A percentile compares a stretch with the other conserved stretches of the same genome.
phyloP scores from a whole-genome alignment of 1,140 invertebrate species.

The Eumeta japonica region DNA sequence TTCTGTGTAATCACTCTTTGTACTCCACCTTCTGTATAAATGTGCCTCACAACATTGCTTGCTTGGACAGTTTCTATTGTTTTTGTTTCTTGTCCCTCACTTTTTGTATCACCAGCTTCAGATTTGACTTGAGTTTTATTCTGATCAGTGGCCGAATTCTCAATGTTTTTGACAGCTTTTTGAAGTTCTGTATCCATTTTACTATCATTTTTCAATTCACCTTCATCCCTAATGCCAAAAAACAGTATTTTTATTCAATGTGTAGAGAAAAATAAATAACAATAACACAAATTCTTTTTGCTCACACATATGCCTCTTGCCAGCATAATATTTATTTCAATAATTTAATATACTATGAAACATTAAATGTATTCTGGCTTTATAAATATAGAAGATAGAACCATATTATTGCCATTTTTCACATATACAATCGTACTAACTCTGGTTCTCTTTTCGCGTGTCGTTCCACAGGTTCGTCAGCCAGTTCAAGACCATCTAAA shows the following conservation, averaged over 20 bases:
- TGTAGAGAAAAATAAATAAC: conserved; percentile 4
- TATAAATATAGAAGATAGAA: too few species aligned
- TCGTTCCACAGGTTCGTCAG: conserved; percentile 56
- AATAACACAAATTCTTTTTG: too few species aligned
- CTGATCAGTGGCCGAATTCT: conserved; percentile 12
- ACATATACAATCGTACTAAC: too few species aligned
- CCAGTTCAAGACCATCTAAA: conserved; percentile 74
- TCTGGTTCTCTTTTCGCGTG: conserved; percentile 24
- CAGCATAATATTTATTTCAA: too few species aligned
- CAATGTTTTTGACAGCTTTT: conserved; percentile 36
- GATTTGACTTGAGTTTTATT: conserved; percentile 23
- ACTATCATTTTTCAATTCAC: conserved; percentile 28
- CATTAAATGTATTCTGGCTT: too few species aligned
- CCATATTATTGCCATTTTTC: too few species aligned
- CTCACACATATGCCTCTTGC: too few species aligned
- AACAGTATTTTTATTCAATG: too few species aligned
- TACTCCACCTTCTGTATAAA: conserved; percentile 32
- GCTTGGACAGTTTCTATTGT: conserved; percentile 14
- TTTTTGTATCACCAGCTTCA: conserved; percentile 28
- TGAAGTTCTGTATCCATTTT: conserved; percentile 39
- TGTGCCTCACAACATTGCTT: conserved; percentile 15
- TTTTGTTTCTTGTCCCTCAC: conserved; percentile 25
- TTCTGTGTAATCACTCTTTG: conserved; percentile 32
- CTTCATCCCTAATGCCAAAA: too few species aligned
- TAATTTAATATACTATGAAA: too few species aligned